A percentile compares a stretch with the other conserved stretches of the same genome.
Evolutionary conservation across 2,113 vertebrate species (phyloP).

Genomic region (Brienomyrus brachyistius): DNA sequence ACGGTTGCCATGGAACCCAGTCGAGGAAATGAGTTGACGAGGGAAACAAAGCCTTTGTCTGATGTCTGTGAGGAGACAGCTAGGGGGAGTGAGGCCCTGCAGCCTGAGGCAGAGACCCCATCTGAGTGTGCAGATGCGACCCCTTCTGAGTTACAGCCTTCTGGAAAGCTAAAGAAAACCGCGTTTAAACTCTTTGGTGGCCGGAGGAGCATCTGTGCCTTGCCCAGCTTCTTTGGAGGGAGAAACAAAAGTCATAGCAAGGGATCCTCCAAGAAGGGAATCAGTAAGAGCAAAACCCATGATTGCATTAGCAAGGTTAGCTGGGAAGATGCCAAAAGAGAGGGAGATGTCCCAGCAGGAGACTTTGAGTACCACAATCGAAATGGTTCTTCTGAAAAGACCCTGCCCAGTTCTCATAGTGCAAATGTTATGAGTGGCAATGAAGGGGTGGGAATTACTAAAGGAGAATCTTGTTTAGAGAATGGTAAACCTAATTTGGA

Average conservation of each 20-base stretch:
- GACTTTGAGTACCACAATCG: conserved; percentile 53
- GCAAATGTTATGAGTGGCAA: conserved; percentile 42
- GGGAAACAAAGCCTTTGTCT: conserved; percentile 39
- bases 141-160: conserved; percentile 51
- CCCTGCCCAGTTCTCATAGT: conserved; percentile 55
- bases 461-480: conserved; percentile 47
- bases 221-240: conserved; percentile 87
- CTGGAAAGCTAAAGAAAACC: conserved; percentile 79
- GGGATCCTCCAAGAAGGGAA: conserved; percentile 66
- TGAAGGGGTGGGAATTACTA: conserved; percentile 32
- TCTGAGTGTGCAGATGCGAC: conserved; percentile 37
- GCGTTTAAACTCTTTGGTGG: conserved; percentile 88
- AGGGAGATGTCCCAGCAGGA: conserved; percentile 42
- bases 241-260: conserved; percentile 72
- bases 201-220: conserved; percentile 82
- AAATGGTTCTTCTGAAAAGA: conserved; percentile 27
- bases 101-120: conserved; percentile 42
- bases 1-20: conserved; percentile 64
- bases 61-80: conserved; percentile 34
- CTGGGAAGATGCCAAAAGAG: conserved; percentile 44
- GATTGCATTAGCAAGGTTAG: conserved; percentile 69
- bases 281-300: conserved; percentile 86
- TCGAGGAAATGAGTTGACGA: conserved; percentile 44
- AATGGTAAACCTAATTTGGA: conserved; percentile 55
- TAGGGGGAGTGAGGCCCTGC: conserved; percentile 35